Percentiles rank a stretch among this genome's conserved stretches.
These are phyloP conservation scores for Phaethon lepturus DNA, from an alignment of 2,113 vertebrate species.

Conservation along the genomic window DNA sequence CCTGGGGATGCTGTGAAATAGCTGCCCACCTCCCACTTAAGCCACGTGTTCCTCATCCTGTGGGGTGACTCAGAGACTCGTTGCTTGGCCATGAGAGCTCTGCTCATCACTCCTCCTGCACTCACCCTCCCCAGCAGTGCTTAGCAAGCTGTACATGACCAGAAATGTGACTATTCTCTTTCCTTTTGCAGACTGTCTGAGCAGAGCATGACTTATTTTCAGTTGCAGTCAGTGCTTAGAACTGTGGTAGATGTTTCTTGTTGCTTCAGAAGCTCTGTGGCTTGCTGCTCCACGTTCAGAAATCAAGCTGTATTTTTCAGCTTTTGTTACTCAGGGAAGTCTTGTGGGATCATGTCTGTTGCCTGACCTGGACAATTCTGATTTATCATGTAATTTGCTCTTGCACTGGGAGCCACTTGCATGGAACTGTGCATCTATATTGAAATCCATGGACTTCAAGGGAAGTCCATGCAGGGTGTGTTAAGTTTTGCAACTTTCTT, in stretches of 20 bases:
- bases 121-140: neutral
- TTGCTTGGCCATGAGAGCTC: neutral
- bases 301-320: neutral
- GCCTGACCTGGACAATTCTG: neutral
- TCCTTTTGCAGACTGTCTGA: neutral
- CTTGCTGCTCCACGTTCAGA: neutral
- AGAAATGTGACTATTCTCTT: neutral
- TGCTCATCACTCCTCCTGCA: fast-evolving
- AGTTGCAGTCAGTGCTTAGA: neutral
- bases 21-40: neutral
- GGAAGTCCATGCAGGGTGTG: fast-evolving
- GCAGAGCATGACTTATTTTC: neutral
- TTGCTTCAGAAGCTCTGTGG: neutral
- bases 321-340: neutral
- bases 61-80: neutral
- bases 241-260: neutral
- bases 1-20: fast-evolving
- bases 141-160: neutral
- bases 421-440: neutral
- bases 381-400: neutral
- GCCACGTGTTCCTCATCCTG: neutral
- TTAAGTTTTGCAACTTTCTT: too few species aligned
- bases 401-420: neutral
- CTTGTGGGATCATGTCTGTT: neutral
- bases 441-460: neutral